phyloP scores from a whole-genome alignment of 2,888 invertebrate genomes.

The Amaurobius ferox region DNA sequence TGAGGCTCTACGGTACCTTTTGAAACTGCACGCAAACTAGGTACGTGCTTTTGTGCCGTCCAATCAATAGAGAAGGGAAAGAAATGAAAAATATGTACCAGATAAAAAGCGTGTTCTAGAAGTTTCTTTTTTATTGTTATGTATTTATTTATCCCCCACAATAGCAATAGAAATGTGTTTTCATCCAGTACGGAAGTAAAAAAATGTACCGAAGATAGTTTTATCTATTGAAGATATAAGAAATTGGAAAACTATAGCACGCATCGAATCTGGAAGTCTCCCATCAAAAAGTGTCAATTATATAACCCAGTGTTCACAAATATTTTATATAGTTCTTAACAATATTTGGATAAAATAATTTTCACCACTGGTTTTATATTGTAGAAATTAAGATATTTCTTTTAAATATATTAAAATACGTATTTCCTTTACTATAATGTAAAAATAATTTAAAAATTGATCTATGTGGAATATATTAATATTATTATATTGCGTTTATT shows the following conservation, averaged over 20 bases:
- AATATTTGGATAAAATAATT: too few relatives aligned
- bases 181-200: not conserved
- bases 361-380: too few relatives aligned
- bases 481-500: too few relatives aligned
- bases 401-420: too few relatives aligned
- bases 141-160: slow-evolving; percentile 25
- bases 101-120: slow-evolving; percentile 26
- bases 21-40: slow-evolving; percentile 43
- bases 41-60: slow-evolving; percentile 43
- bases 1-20: slow-evolving; percentile 43
- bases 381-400: too few relatives aligned
- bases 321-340: too few relatives aligned
- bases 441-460: too few relatives aligned
- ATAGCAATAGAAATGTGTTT: slow-evolving; percentile 26
- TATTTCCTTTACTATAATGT: too few relatives aligned
- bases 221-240: not conserved
- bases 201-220: not conserved
- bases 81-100: slow-evolving; percentile 17
- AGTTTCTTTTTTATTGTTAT: slow-evolving; percentile 49
- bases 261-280: not conserved
- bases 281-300: not conserved
- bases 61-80: slow-evolving; percentile 48
- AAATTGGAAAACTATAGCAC: not conserved
- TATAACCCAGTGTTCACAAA: too few relatives aligned
- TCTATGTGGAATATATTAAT: too few relatives aligned